These are phyloP conservation scores for Aphis craccivora DNA, from an alignment of 1,140 invertebrate species.

Conservation along the genomic window DNA sequence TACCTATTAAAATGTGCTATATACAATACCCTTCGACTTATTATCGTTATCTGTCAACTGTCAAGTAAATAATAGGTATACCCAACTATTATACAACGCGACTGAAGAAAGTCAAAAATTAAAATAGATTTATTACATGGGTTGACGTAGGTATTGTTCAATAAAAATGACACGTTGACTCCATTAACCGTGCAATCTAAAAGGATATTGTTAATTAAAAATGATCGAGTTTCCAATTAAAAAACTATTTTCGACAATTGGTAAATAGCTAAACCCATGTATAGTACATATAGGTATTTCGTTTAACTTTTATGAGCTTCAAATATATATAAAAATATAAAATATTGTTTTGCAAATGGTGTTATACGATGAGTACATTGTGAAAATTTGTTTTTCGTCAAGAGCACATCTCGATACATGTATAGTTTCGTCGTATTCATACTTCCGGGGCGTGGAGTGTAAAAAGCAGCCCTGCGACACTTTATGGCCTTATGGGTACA, in stretches of 20 bases:
- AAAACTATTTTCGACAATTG: background rate
- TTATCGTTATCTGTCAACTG: background rate
- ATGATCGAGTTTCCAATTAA: background rate
- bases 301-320: background rate
- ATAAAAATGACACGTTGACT: background rate
- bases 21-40: background rate
- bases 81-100: background rate
- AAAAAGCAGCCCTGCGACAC: background rate
- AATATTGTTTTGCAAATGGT: background rate
- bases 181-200: background rate
- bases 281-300: background rate
- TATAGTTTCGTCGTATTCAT: background rate
- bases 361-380: too few species aligned
- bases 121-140: background rate
- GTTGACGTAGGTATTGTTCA: background rate
- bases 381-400: background rate
- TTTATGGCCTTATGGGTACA: background rate
- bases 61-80: background rate
- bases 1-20: background rate
- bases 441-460: slow-evolving; percentile 6
- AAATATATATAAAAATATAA: background rate
- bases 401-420: background rate
- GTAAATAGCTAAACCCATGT: background rate
- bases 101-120: background rate
- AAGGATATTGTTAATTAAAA: slow-evolving; percentile 7